These are phyloP conservation scores for Hydrocynus forskahlii DNA, from an alignment of 2,797 vertebrate genomes.

Conservation along the genomic window DNA sequence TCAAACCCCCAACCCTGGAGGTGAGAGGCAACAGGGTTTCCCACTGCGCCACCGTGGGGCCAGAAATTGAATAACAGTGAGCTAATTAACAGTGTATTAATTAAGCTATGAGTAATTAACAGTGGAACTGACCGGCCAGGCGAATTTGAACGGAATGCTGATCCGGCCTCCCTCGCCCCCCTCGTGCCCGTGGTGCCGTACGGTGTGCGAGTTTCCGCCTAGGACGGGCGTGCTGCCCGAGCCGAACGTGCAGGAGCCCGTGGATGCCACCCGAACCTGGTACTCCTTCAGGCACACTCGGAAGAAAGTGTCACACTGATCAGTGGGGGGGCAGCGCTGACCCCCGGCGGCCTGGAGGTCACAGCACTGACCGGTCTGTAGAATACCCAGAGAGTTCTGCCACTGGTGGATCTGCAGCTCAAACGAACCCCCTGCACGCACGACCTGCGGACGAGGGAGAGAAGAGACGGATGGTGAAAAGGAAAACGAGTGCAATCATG, in stretches of 20 bases:
- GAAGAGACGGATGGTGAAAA: constrained; percentile 30
- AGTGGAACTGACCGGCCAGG: constrained; percentile 83
- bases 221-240: constrained; percentile 74
- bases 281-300: constrained; percentile 85
- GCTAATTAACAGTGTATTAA: neutral
- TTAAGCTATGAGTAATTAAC: neutral
- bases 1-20: no score
- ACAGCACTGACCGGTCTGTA: constrained; percentile 79
- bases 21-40: no score
- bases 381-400: constrained; percentile 75
- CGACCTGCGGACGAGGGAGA: constrained; percentile 62
- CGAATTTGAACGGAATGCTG: constrained; percentile 81
- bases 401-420: constrained; percentile 82
- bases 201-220: constrained; percentile 77
- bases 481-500: neutral
- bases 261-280: constrained; percentile 75
- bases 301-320: constrained; percentile 82
- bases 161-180: constrained; percentile 71
- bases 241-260: constrained; percentile 79
- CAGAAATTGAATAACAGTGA: no score
- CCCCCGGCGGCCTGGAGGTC: constrained; percentile 69
- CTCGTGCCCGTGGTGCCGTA: constrained; percentile 66
- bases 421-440: constrained; percentile 75
- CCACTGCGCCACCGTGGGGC: no score
- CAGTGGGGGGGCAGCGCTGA: constrained; percentile 72